Evolutionary conservation across 2,888 invertebrate genomes (phyloP).

Genomic region (Amphimallon solstitiale): DNA sequence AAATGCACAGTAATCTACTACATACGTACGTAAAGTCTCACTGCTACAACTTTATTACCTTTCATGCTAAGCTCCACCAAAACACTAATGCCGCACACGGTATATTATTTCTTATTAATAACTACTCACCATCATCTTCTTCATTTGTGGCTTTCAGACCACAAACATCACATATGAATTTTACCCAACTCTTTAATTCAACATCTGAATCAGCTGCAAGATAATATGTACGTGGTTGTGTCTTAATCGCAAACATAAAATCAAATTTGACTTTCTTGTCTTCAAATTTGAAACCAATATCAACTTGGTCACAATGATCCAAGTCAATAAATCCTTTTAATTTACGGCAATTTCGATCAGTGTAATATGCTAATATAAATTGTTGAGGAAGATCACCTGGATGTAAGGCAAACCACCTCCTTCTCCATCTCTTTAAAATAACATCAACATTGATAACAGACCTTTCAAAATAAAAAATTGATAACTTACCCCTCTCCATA

Average conservation of each 20-base stretch:
- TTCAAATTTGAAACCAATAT: conserved; percentile 86
- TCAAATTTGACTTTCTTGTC: conserved; percentile 83
- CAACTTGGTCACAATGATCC: conserved; percentile 96
- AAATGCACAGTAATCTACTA: too few species aligned
- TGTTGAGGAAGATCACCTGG: conserved; percentile 93
- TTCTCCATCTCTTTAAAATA: conserved; percentile 85
- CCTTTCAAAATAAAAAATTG: conserved; percentile 34
- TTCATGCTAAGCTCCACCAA: too few species aligned
- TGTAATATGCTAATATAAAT: conserved; percentile 93
- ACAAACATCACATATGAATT: conserved; percentile 92
- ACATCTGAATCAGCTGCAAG: conserved; percentile 90
- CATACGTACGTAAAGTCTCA: too few species aligned
- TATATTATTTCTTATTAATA: not conserved
- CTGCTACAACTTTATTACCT: too few species aligned
- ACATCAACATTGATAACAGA: conserved; percentile 34
- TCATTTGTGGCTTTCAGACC: conserved; percentile 80
- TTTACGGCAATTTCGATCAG: conserved; percentile 85
- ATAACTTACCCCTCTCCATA: conserved; percentile 91
- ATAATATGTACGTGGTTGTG: conserved; percentile 89
- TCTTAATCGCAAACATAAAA: conserved; percentile 89
- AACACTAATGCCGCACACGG: not conserved
- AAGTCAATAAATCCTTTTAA: conserved; percentile 91
- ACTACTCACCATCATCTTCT: conserved; percentile 56
- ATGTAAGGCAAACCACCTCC: conserved; percentile 92
- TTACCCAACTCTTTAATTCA: conserved; percentile 96